These are phyloP conservation scores for Sinocyclocheilus grahami DNA, from an alignment of 2,113 vertebrate species.

Conservation along the genomic window DNA sequence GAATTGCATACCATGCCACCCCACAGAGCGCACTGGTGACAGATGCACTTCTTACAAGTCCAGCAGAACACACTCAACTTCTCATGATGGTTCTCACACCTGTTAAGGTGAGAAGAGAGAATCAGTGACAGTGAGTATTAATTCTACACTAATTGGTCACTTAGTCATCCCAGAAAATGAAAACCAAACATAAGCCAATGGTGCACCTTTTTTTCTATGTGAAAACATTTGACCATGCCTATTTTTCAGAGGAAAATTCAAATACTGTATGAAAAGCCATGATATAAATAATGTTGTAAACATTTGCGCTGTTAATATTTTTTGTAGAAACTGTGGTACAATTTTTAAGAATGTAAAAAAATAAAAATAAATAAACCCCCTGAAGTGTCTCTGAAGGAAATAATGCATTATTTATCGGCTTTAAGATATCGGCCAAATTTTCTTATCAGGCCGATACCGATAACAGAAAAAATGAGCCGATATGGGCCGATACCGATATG, in stretches of 20 bases:
- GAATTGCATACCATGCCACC: constrained; percentile 81
- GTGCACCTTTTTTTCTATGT: not conserved
- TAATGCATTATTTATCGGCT: too few species aligned
- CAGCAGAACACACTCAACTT: constrained; percentile 99
- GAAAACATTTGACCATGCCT: not conserved
- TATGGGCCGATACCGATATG: too few species aligned
- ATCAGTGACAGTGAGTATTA: not conserved
- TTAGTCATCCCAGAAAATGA: not conserved
- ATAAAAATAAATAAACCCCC: too few species aligned
- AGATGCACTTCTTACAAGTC: constrained; percentile 99
- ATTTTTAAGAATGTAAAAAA: not conserved
- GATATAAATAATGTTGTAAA: not conserved
- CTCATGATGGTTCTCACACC: constrained; percentile 98
- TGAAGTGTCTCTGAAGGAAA: too few species aligned
- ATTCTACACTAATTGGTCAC: not conserved
- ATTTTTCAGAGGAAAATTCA: not conserved
- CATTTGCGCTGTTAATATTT: not conserved
- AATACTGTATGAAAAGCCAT: not conserved
- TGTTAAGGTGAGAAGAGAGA: constrained; percentile 59
- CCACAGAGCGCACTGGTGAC: constrained; percentile 98
- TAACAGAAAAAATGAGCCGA: too few species aligned
- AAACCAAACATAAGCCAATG: not conserved
- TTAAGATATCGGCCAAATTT: too few species aligned
- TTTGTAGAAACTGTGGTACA: not conserved
- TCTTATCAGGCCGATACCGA: too few species aligned